phyloP scores from a whole-genome alignment of 2,888 invertebrate genomes.

The Amphipyra tragopoginis region DNA sequence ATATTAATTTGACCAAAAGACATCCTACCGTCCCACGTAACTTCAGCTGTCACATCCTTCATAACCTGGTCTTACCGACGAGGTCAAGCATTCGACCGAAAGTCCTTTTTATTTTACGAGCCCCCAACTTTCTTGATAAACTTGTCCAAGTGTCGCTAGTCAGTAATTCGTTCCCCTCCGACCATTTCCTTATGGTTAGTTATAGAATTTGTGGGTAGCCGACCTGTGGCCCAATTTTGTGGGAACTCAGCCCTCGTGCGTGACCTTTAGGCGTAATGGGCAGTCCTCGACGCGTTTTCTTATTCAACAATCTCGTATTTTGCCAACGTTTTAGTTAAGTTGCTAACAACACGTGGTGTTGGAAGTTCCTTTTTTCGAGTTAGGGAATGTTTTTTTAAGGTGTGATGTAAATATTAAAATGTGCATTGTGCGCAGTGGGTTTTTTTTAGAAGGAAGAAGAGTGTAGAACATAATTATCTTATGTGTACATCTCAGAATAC shows the following conservation, averaged over 20 bases:
- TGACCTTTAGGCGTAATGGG: conserved; percentile 62
- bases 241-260: conserved; percentile 55
- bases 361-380: conserved; percentile 22
- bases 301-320: conserved; percentile 63
- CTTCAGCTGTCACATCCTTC: conserved; percentile 32
- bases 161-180: conserved; percentile 44
- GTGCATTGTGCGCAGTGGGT: neutral
- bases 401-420: conserved; percentile 26
- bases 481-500: no score
- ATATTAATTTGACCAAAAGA: no score
- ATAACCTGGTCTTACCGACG: conserved; percentile 30
- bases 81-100: conserved; percentile 31
- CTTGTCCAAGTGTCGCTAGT: conserved; percentile 63
- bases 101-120: conserved; percentile 58
- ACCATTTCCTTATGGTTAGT: conserved; percentile 26
- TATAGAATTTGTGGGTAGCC: conserved; percentile 64
- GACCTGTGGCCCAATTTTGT: conserved; percentile 64
- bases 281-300: conserved; percentile 54
- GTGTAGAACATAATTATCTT: no score
- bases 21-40: neutral
- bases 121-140: conserved; percentile 66
- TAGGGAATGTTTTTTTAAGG: conserved; percentile 8
- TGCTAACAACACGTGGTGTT: conserved; percentile 47
- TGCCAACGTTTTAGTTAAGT: conserved; percentile 56
- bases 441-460: neutral